phyloP scores from a whole-genome alignment of 1,140 invertebrate genomes.

The Drosophila grimshawi region DNA sequence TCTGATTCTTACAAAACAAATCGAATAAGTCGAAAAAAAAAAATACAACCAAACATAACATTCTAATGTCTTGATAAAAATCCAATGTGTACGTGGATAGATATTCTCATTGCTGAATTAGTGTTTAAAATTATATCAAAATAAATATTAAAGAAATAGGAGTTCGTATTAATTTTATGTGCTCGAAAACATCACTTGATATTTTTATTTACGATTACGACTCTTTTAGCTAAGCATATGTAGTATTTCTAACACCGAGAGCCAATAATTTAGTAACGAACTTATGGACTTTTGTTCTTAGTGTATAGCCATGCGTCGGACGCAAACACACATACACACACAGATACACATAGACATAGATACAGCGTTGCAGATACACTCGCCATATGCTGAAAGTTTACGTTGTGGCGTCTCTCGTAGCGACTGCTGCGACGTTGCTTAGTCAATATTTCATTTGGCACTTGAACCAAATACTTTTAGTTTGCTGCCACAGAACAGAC shows the following conservation, averaged over 20 bases:
- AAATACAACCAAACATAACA: no score
- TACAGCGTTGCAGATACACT: constrained; percentile 44
- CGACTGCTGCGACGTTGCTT: constrained; percentile 53
- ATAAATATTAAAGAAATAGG: neutral
- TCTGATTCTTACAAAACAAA: no score
- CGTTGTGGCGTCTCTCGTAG: constrained; percentile 45
- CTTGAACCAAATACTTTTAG: constrained; percentile 82
- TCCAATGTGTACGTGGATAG: no score
- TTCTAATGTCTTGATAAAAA: no score
- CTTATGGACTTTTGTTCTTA: neutral
- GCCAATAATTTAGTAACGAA: neutral
- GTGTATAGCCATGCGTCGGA: neutral
- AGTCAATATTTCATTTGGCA: constrained; percentile 83
- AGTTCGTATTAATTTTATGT: neutral
- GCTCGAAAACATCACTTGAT: no score
- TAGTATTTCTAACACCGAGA: neutral
- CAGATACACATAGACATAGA: constrained; percentile 16
- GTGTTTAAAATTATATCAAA: no score
- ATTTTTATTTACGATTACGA: no score
- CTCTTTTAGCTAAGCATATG: no score
- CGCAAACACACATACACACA: constrained; percentile 10
- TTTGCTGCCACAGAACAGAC: constrained; percentile 57
- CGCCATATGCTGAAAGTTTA: constrained; percentile 66
- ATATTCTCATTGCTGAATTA: no score
- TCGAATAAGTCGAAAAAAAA: no score